Base-by-base conservation (phyloP, 1,140 invertebrate genomes). In the Trichoplusia ni region DNA sequence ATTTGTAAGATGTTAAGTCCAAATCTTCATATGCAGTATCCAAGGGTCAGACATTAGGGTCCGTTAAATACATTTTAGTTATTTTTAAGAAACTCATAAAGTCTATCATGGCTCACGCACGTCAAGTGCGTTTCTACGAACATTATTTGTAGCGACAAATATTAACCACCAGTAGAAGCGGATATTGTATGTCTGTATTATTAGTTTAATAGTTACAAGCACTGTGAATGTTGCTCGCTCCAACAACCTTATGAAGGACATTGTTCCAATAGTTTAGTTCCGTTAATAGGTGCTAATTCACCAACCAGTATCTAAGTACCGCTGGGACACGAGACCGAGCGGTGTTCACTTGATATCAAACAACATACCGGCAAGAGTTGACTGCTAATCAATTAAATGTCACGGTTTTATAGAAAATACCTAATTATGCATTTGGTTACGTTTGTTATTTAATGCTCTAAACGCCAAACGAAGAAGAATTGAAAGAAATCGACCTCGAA, bases 171-270 rank as follows among this genome's bases (percentile, higher is more conserved):
- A n/a, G 1, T 11, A 2, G 4, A 62, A 7, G 61, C 75, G 69
- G 69, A 71, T 64, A 40, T 68, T 47, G 58, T 60, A 40, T 47
- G 44, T n/a, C 25, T 61, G 46, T 49, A 54, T 38, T 59, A 44
- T 59, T 25, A 37, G 51, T 51, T 13, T 27, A 38, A 53, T 38
- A 16, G 31, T 25, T 31, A 49, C 14, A 47, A 51, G 33, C 59
- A 59, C 64, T 73, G 78, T 77, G 79, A 81, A 81, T 81, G 79
- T 79, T 79, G 74, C 69, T 65, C 54, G 69, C 38, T 23, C 19
- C 47, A 58, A 56, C 70, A 77, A 75, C 70, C 76, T 74, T 73
- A 61, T 23, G 59, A 81, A 81, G 79, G 79, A 68, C 79, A 72
- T 9, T 25, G 49, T 54, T 67, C 40, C 33, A 72, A 69, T 69